phyloP scores from a whole-genome alignment of 2,888 invertebrate species.

The Mythimna ferrago region DNA sequence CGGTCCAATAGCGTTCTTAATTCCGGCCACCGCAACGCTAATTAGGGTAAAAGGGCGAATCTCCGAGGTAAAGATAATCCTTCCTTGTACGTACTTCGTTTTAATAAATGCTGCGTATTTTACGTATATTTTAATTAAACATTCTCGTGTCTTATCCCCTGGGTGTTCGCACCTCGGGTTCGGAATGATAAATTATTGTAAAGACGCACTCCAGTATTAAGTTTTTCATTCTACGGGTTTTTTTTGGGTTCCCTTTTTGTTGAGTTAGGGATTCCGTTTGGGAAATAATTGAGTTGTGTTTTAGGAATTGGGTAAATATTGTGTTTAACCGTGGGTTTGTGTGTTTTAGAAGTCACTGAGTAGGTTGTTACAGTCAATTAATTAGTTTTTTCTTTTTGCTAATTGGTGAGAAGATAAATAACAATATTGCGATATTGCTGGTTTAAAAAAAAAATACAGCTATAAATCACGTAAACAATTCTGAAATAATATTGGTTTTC shows the following conservation, averaged over 20 bases:
- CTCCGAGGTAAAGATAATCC: slow-evolving; percentile 76
- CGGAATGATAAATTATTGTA: slow-evolving; percentile 64
- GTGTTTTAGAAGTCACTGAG: not conserved
- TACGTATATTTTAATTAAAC: slow-evolving; percentile 80
- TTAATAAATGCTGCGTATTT: slow-evolving; percentile 78
- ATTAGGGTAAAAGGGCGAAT: slow-evolving; percentile 73
- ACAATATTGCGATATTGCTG: not conserved
- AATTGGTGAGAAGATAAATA: too few relatives aligned
- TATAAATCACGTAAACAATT: too few relatives aligned
- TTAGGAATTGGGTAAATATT: slow-evolving; percentile 16
- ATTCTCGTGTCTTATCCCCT: slow-evolving; percentile 71
- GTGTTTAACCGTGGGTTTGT: not conserved
- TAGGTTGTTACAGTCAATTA: not conserved
- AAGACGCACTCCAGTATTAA: slow-evolving; percentile 57
- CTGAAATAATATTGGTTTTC: too few relatives aligned
- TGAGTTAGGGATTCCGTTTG: slow-evolving; percentile 29
- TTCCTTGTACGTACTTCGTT: slow-evolving; percentile 73
- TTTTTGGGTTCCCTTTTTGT: slow-evolving; percentile 4
- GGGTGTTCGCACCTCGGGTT: slow-evolving; percentile 61
- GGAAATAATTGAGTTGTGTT: slow-evolving; percentile 43
- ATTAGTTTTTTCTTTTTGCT: not conserved
- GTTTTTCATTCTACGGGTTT: slow-evolving; percentile 36
- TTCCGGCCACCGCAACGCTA: slow-evolving; percentile 68
- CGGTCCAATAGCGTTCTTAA: slow-evolving; percentile 49
- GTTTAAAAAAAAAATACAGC: not conserved